These are phyloP conservation scores for Branchipolynoe longqiensis DNA, from an alignment of 2,888 invertebrate species.

Conservation along the genomic window DNA sequence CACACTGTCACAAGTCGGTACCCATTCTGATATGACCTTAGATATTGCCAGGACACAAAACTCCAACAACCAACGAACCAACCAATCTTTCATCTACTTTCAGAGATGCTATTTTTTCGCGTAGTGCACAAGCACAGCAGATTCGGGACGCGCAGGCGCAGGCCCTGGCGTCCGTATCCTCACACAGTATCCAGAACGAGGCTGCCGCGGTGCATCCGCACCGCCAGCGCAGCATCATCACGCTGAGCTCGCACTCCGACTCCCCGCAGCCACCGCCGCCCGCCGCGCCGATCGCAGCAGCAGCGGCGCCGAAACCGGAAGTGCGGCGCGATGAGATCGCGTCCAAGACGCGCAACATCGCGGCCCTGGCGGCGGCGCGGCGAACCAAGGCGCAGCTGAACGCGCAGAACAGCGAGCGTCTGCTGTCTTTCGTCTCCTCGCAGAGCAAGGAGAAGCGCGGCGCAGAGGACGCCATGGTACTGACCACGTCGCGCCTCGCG, in stretches of 20 bases:
- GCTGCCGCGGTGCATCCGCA: neutral
- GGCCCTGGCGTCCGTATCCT: neutral
- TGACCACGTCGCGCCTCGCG: slow-evolving; percentile 76
- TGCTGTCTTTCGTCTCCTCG: slow-evolving; percentile 9
- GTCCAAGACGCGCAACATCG: slow-evolving; percentile 78
- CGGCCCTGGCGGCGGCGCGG: slow-evolving; percentile 78
- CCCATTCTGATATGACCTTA: no score
- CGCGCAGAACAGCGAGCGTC: slow-evolving; percentile 64
- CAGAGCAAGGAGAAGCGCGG: neutral
- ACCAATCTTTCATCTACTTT: no score
- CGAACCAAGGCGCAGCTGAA: slow-evolving; percentile 72
- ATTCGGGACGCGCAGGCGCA: slow-evolving; percentile 65
- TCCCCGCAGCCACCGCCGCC: slow-evolving; percentile 25
- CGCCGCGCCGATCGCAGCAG: neutral
- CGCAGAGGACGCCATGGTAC: neutral
- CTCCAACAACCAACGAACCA: no score
- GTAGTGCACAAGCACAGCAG: slow-evolving; percentile 72
- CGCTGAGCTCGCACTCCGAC: slow-evolving; percentile 56
- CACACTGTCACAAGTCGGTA: no score
- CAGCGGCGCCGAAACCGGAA: neutral
- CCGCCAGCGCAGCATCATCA: slow-evolving; percentile 59
- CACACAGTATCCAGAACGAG: neutral
- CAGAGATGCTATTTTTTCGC: slow-evolving; percentile 74
- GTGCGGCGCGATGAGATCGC: slow-evolving; percentile 68
- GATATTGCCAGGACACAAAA: no score